A percentile compares a stretch with the other conserved stretches of the same genome.
phyloP scores from a whole-genome alignment of 2,113 vertebrate genomes.

The rabbit (Oryctolagus cuniculus) region DNA sequence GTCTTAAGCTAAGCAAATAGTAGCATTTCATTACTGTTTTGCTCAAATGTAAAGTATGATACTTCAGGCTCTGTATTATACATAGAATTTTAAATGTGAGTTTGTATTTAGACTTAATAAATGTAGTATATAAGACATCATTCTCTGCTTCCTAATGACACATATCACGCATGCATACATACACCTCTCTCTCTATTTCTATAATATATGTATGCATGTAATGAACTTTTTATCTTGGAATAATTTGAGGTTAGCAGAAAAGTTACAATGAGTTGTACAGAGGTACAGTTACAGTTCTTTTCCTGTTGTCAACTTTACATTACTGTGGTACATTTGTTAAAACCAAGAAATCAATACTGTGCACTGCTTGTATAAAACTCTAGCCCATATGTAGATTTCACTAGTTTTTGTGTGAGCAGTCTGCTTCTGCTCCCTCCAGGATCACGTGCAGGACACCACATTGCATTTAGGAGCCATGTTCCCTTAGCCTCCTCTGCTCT shows the following conservation, averaged over 20 bases:
- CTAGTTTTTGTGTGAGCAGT: neutral
- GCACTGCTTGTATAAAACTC: neutral
- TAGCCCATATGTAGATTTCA: neutral
- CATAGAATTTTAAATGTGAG: neutral
- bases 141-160: neutral
- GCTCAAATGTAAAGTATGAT: neutral
- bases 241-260: slow-evolving; percentile 47
- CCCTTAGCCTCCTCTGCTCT: neutral
- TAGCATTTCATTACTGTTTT: neutral
- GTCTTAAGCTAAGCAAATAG: neutral
- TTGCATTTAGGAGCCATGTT: neutral
- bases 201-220: neutral
- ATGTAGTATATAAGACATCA: neutral
- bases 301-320: neutral
- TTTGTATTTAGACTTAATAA: neutral
- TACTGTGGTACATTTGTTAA: neutral
- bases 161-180: neutral
- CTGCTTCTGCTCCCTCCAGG: neutral
- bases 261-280: neutral
- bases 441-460: neutral
- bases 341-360: neutral
- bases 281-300: neutral
- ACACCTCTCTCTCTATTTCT: neutral
- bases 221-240: slow-evolving; percentile 7
- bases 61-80: neutral